Percentiles rank a stretch among this genome's conserved stretches.
phyloP scores from a whole-genome alignment of 2,113 vertebrate genomes.

The Apus apus region DNA sequence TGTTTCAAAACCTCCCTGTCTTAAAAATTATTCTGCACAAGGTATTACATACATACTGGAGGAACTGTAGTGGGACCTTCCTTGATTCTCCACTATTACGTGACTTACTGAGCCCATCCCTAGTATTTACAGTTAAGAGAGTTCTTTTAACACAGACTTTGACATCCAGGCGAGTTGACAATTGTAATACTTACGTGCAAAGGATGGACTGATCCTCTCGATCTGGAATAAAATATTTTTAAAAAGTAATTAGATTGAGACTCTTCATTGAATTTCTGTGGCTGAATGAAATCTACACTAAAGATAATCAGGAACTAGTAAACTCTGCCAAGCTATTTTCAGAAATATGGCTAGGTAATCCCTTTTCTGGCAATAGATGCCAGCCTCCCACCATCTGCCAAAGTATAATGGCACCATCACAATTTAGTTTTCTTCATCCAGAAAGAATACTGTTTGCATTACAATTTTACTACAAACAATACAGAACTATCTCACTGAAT shows the following conservation, averaged over 20 bases:
- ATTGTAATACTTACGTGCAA: conserved; percentile 92
- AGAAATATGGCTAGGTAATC: neutral
- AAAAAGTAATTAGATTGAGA: neutral
- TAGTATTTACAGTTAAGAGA: neutral
- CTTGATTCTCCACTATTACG: neutral
- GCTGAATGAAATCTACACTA: neutral
- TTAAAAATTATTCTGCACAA: neutral
- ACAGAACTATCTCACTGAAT: neutral
- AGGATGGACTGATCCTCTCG: conserved; percentile 98
- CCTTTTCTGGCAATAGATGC: neutral
- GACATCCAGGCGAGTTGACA: neutral
- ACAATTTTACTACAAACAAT: neutral
- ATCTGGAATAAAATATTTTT: conserved; percentile 77
- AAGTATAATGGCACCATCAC: neutral
- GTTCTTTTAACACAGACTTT: neutral
- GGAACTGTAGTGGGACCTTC: neutral
- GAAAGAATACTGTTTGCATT: neutral
- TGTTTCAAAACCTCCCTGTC: neutral
- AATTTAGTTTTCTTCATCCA: neutral
- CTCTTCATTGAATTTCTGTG: neutral
- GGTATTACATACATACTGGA: neutral
- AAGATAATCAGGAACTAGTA: neutral
- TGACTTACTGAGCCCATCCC: neutral
- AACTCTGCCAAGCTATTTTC: neutral
- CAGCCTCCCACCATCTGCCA: neutral